Evolutionary conservation across 2,888 invertebrate species (phyloP).

Genomic region (Eilema depressum): DNA sequence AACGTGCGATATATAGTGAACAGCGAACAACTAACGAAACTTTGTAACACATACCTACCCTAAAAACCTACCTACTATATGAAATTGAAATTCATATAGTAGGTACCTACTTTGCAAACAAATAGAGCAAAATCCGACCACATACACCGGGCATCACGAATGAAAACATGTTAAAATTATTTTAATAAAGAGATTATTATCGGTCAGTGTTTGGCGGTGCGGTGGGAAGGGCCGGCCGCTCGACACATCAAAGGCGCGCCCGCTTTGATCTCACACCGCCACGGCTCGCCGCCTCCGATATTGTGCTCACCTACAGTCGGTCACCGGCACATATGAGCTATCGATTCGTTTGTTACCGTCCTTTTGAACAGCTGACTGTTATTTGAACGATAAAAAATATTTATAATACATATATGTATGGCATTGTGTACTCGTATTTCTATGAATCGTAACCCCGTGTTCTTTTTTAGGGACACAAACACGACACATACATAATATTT

Average conservation of each 20-base stretch:
- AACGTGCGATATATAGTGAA: not conserved
- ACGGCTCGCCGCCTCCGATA: constrained; percentile 62
- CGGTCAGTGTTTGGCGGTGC: constrained; percentile 35
- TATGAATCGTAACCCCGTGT: no score
- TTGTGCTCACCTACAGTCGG: constrained; percentile 53
- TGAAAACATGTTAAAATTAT: constrained; percentile 34
- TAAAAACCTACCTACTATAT: no score
- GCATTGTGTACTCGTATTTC: not conserved
- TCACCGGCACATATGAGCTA: constrained; percentile 36
- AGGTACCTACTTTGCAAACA: no score
- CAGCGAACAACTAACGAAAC: not conserved
- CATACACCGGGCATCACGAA: constrained; percentile 10
- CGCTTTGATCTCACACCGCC: constrained; percentile 70
- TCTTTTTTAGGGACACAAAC: no score
- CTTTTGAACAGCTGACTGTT: constrained; percentile 28
- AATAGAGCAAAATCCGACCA: constrained; percentile 1
- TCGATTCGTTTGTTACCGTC: constrained; percentile 44
- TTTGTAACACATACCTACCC: constrained; percentile 12
- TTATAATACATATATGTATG: not conserved
- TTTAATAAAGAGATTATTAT: constrained; percentile 47
- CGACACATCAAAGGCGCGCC: constrained; percentile 71
- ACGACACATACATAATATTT: no score
- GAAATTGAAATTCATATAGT: not conserved
- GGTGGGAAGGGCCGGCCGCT: constrained; percentile 55
- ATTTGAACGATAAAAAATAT: constrained; percentile 20